Evolutionary conservation across 1,140 invertebrate genomes (phyloP).

Genomic region (Drosophila trapezifrons): DNA sequence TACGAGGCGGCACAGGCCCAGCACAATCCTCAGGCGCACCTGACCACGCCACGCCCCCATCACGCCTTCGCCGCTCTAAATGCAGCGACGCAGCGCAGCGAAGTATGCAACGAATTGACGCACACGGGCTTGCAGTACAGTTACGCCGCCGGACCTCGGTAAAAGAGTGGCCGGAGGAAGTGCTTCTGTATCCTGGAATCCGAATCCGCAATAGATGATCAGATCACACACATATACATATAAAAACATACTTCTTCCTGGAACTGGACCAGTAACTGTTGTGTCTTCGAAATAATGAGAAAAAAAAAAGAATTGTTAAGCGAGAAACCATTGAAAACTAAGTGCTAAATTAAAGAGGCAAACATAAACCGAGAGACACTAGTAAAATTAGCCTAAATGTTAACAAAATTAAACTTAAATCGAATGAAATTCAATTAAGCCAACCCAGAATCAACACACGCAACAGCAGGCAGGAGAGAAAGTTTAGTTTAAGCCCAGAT

Average conservation of each 20-base stretch:
- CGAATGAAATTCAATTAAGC: slow-evolving; percentile 69
- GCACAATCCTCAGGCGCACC: slow-evolving; percentile 41
- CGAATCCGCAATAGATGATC: slow-evolving; percentile 25
- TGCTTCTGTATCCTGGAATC: slow-evolving; percentile 10
- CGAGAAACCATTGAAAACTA: slow-evolving; percentile 73
- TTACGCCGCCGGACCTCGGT: slow-evolving; percentile 61
- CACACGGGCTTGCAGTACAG: slow-evolving; percentile 56
- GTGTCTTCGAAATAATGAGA: slow-evolving; percentile 77
- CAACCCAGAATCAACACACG: slow-evolving; percentile 32
- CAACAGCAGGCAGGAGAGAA: slow-evolving; percentile 8
- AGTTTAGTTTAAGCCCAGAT: slow-evolving; percentile 41
- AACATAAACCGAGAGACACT: slow-evolving; percentile 52
- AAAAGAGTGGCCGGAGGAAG: slow-evolving; percentile 39
- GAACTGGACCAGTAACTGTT: slow-evolving; percentile 84
- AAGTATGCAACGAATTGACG: slow-evolving; percentile 64
- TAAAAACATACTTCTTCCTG: slow-evolving; percentile 77
- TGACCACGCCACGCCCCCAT: slow-evolving; percentile 54
- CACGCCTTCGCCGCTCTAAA: slow-evolving; percentile 69
- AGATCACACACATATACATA: slow-evolving; percentile 42
- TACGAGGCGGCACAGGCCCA: slow-evolving; percentile 47
- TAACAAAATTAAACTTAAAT: slow-evolving; percentile 49
- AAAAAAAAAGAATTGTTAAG: slow-evolving; percentile 41
- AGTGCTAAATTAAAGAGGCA: slow-evolving; percentile 72
- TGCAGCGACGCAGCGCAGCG: slow-evolving; percentile 50
- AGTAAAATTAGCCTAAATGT: slow-evolving; percentile 71